Base-by-base conservation (phyloP, 2,888 invertebrate species). In the Rotaria macrura region DNA sequence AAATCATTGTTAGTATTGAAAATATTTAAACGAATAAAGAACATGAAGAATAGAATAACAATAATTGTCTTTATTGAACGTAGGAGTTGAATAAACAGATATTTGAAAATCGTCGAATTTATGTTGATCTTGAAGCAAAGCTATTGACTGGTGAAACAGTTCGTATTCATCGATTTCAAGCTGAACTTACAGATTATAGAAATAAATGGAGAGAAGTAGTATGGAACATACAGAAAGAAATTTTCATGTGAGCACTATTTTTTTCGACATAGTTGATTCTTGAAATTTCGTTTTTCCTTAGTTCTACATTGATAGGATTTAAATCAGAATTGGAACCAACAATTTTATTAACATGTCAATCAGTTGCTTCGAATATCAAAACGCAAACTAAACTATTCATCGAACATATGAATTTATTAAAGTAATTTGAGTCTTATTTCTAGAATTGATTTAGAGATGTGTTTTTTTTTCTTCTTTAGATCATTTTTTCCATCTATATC, bases 81-180 rank as follows among this genome's bases (percentile, higher is more conserved):
- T 40, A 85, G 83, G 83, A 86, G 57, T 86, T 86, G n/a, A 86
- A 86, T 86, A 49, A 29, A 20, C 86, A 86, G 79, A 83, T 91
- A 84, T 87, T 91, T 85, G 89, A 89, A 87, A 91, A 91, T 87
- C 87, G 89, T 65, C 86, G 90, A 65, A 89, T 89, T 1, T 91
- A 90, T 86, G 89, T 90, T 5, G 90, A 91, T 86, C 88, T 91
- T 54, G 89, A 88, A 87, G 88, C 89, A 2, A 88, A 89, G 14
- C 88, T 91, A 65, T 88, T 90, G 88, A 89, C 89, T 23, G 88
- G 89, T 5, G 90, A 90, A 87, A 89, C 90, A 20, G 90, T 91
- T 86, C 87, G 90, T 65, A 91, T 90, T 87, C 89, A 89, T 85
- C 88, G 88, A 52, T 25, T 89, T 89, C 65, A 89, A 89, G 87